Evolutionary conservation across 2,888 invertebrate species (phyloP).

Genomic region (Melanophora roralis): DNA sequence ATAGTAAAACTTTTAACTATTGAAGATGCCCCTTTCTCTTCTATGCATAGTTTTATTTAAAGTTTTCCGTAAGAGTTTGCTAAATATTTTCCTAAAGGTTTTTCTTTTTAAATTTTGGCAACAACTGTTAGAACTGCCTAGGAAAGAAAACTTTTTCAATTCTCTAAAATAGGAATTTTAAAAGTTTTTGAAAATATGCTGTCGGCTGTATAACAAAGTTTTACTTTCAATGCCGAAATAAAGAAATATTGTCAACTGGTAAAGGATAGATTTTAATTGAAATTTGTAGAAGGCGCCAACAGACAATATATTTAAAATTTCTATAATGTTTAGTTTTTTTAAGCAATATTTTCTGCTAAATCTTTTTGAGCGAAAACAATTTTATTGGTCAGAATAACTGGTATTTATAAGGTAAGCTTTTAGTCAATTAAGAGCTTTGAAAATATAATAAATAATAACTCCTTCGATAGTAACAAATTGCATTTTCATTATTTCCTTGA

Average conservation of each 20-base stretch:
- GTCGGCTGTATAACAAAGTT: background rate
- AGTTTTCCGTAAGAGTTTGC: constrained; percentile 15
- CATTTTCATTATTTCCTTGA: constrained; percentile 5
- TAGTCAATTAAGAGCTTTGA: no score
- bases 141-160: background rate
- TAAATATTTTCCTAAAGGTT: constrained; percentile 11
- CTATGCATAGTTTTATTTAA: background rate
- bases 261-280: no score
- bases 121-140: background rate
- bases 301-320: no score
- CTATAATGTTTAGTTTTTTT: no score
- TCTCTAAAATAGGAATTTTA: constrained; percentile 44
- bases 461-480: background rate
- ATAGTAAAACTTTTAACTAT: background rate
- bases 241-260: constrained; percentile 10
- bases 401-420: no score
- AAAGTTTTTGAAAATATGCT: constrained; percentile 47
- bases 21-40: background rate
- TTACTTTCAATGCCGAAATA: background rate
- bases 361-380: no score
- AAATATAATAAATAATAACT: no score
- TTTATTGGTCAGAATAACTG: no score
- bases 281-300: no score
- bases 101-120: background rate
- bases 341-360: no score